Conservation (phyloP, 2,113 vertebrate species). For the Panurus biarmicus region DNA sequence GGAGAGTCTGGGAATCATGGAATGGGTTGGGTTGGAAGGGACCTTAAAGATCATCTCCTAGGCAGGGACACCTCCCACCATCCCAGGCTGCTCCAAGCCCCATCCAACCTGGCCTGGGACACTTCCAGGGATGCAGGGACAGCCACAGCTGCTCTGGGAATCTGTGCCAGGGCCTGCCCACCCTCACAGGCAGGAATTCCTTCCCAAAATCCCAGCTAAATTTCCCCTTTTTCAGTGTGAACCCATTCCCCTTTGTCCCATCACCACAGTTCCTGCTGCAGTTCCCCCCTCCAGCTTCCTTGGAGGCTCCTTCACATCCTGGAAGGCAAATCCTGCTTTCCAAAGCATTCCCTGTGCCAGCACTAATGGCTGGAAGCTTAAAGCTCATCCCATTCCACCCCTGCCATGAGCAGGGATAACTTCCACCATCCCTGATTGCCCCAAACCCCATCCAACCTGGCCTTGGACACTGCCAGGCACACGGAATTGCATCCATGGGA, state of each 20-base stretch:
- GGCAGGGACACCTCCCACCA: fast-evolving
- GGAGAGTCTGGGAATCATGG: background rate
- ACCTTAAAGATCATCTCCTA: background rate
- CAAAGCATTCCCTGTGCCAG: background rate
- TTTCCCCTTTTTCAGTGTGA: background rate
- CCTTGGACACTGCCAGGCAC: too few species aligned
- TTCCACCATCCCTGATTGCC: background rate
- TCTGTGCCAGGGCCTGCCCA: background rate
- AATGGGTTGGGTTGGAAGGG: background rate
- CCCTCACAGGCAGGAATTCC: background rate
- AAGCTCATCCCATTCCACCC: background rate
- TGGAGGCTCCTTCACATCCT: background rate
- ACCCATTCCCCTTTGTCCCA: background rate
- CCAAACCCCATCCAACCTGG: background rate
- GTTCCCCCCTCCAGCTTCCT: background rate
- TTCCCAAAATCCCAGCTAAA: background rate
- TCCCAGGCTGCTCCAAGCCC: background rate
- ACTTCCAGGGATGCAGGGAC: background rate
- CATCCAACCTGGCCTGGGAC: fast-evolving
- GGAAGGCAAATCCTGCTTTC: background rate
- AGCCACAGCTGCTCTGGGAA: background rate
- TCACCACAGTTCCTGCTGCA: background rate
- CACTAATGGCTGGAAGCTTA: background rate
- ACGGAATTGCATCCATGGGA: background rate
- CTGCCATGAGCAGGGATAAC: background rate